Evolutionary conservation across 64 coral and sea anemone species (phyloP), one percentile per base, ranked within the genome.

Genomic region (Montipora sp.): DNA sequence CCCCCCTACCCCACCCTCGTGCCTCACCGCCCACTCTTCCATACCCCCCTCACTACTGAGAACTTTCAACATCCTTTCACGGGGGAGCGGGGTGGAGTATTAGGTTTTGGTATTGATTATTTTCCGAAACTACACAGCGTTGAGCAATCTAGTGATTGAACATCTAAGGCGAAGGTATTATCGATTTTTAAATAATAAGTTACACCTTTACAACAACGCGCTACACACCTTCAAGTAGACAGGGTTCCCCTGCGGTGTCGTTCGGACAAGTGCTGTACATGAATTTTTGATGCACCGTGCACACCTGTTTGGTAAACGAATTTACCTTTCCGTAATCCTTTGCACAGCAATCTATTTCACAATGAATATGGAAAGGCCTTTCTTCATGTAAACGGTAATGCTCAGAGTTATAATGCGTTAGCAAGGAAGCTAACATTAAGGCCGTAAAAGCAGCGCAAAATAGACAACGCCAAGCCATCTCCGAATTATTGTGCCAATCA

Each of bases 381-480:
- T 66, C 44, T 12, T 75, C 73, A 47, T 75, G 27, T 3, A 9
- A 75, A 75, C 73, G n/a, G 9, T 75, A 13, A 85, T 85, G 82
- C 20, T 70, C 82, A 36, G 82, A 85, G 63, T 85, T 85, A 47
- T 65, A 85, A 48, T 85, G 82, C 3, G 82, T 85, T 5, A 85
- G 43, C 47, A 85, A 70, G 15, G 82, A 47, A 5, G 82, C 27
- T 15, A 85, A 15, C 11, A 36, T 47, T 85, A 85, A 85, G 8
- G 82, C 59, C 15, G 82, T 19, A 46, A 85, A 85, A 10, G 11
- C 59, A 11, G 67, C 67, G 23, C 82, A 85, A 69, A 85, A 69
- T 7, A 85, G 20, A 65, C 82, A 85, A 47, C 53, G 50, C 80
- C 80, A 83, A 58, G 80, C 80, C 80, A 83, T 83, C 45, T 79